A percentile compares a stretch with the other conserved stretches of the same genome.
Evolutionary conservation across 92 coral and sea anemone species (phyloP).

Genomic region (Diadumene lineata): DNA sequence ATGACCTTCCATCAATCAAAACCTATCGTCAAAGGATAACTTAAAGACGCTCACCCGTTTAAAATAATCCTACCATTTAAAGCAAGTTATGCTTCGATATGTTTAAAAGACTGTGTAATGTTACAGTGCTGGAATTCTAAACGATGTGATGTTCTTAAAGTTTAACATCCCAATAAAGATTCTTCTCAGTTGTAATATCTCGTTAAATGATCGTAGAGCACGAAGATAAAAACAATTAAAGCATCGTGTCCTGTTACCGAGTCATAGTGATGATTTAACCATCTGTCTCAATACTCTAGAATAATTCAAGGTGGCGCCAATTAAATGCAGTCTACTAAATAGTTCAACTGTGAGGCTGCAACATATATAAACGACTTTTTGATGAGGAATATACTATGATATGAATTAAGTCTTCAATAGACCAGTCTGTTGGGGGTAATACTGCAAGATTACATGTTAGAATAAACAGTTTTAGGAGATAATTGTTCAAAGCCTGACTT

Average conservation of each 20-base stretch:
- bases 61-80: background rate
- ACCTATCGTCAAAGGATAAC: constrained; percentile 24
- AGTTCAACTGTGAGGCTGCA: constrained; percentile 1
- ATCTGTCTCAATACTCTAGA: constrained; percentile 17
- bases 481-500: background rate
- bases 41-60: background rate
- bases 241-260: constrained; percentile 6
- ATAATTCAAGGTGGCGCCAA: constrained; percentile 21
- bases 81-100: too few species aligned
- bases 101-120: too few species aligned
- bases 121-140: too few species aligned
- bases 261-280: constrained; percentile 28
- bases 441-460: constrained; percentile 12
- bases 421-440: constrained; percentile 13
- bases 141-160: background rate
- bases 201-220: background rate
- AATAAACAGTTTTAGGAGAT: constrained; percentile 14
- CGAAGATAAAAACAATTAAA: constrained; percentile 21
- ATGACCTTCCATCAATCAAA: constrained; percentile 20
- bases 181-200: background rate
- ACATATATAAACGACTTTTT: background rate
- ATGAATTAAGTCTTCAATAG: background rate
- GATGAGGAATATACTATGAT: background rate
- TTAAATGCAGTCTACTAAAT: constrained; percentile 13
- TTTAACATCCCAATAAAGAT: background rate